Evolutionary conservation across 1,140 invertebrate species (phyloP).

Genomic region (Cotesia vestalis): DNA sequence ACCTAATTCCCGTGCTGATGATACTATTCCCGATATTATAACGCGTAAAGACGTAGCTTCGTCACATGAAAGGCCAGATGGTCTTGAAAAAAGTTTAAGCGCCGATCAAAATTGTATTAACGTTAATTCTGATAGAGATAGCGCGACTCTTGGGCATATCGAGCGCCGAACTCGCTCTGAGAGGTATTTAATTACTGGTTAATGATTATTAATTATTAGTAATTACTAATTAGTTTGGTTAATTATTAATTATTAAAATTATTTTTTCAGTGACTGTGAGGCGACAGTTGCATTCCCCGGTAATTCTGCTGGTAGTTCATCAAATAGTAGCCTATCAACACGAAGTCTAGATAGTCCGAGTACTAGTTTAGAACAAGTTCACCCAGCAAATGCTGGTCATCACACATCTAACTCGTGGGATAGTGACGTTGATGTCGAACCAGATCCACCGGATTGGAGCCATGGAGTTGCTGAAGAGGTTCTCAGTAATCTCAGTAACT

Average conservation of each 20-base stretch:
- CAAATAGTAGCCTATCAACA: slow-evolving; percentile 66
- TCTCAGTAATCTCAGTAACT: slow-evolving; percentile 74
- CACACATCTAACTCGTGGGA: slow-evolving; percentile 68
- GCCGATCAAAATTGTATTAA: slow-evolving; percentile 46
- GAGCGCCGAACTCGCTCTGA: slow-evolving; percentile 57
- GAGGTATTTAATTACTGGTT: slow-evolving; percentile 50
- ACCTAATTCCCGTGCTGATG: slow-evolving; percentile 50
- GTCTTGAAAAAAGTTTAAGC: slow-evolving; percentile 46
- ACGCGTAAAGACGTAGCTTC: slow-evolving; percentile 46
- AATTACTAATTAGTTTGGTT: slow-evolving; percentile 33
- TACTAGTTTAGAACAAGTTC: slow-evolving; percentile 68
- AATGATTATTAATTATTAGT: background rate
- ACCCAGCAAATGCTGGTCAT: slow-evolving; percentile 51
- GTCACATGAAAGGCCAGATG: slow-evolving; percentile 45
- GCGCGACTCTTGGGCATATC: slow-evolving; percentile 33
- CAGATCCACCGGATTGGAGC: slow-evolving; percentile 83
- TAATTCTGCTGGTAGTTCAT: slow-evolving; percentile 64
- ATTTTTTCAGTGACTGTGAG: slow-evolving; percentile 62
- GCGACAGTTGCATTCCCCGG: slow-evolving; percentile 58
- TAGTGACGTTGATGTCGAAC: slow-evolving; percentile 83
- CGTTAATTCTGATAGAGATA: slow-evolving; percentile 32
- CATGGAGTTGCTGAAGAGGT: slow-evolving; percentile 83
- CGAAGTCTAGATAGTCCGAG: slow-evolving; percentile 68
- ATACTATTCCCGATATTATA: slow-evolving; percentile 45
- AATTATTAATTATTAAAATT: slow-evolving; percentile 54